Evolutionary conservation across 1,140 invertebrate species (phyloP).

Genomic region (Drosophila nikananu): DNA sequence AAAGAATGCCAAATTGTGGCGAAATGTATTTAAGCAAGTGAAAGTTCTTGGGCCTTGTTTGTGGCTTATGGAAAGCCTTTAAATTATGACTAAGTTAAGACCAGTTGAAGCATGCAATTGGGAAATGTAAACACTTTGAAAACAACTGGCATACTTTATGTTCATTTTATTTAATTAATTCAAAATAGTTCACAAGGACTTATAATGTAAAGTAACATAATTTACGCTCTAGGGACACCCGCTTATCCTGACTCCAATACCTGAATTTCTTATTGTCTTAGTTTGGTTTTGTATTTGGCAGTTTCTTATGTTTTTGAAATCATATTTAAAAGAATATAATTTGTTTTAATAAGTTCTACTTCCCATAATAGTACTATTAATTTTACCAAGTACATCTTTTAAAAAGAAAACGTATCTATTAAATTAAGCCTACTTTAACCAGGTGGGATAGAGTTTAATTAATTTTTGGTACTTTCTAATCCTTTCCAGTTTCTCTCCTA

Average conservation of each 20-base stretch:
- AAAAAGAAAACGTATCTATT: background rate
- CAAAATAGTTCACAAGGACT: too few relatives aligned
- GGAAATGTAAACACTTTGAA: background rate
- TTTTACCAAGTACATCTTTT: background rate
- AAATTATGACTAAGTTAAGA: background rate
- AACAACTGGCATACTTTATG: background rate
- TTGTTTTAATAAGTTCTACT: background rate
- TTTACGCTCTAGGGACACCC: background rate
- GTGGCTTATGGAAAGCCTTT: conserved; percentile 1
- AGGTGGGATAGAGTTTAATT: background rate
- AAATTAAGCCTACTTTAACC: background rate
- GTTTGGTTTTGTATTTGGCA: background rate
- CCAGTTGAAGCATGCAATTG: background rate
- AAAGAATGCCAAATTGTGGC: conserved; percentile 11
- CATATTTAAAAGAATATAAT: background rate
- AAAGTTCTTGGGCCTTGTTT: conserved; percentile 4
- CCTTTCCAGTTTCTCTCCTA: background rate
- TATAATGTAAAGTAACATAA: background rate
- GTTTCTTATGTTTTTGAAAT: background rate
- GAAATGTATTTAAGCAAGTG: background rate
- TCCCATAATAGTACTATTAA: background rate
- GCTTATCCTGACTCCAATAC: background rate
- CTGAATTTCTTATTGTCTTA: background rate
- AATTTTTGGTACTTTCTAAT: background rate
- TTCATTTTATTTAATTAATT: background rate